phyloP scores from a whole-genome alignment of 2,888 invertebrate genomes.

The Scaptomyza cyrtandrae region DNA sequence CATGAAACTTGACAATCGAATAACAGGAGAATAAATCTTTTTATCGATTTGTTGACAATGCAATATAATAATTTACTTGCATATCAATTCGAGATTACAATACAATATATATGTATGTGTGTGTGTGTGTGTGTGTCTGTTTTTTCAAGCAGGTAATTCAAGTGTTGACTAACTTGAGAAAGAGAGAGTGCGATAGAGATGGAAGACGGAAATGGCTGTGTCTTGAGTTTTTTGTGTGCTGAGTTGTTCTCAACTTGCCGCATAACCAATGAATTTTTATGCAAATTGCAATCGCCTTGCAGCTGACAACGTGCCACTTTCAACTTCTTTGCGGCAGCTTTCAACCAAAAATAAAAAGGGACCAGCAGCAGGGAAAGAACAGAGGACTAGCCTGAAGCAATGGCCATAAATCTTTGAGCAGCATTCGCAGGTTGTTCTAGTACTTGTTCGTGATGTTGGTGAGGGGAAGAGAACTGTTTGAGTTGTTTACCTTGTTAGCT shows the following conservation, averaged over 20 bases:
- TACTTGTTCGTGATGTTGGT: background rate
- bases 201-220: constrained; percentile 1
- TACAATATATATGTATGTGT: no score
- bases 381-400: constrained; percentile 41
- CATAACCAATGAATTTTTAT: constrained; percentile 82
- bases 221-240: constrained; percentile 9
- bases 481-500: constrained; percentile 73
- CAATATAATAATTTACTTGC: constrained; percentile 13
- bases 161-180: constrained; percentile 28
- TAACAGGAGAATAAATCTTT: constrained; percentile 16
- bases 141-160: constrained; percentile 34
- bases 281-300: constrained; percentile 80
- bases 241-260: constrained; percentile 66
- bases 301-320: constrained; percentile 72
- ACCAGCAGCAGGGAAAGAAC: background rate
- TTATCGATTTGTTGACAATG: constrained; percentile 5
- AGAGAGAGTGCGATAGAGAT: background rate
- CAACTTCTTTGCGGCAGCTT: constrained; percentile 59
- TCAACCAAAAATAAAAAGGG: constrained; percentile 6
- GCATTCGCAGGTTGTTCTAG: constrained; percentile 38
- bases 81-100: constrained; percentile 9
- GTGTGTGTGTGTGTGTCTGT: constrained; percentile 1
- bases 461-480: background rate
- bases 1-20: constrained; percentile 1
- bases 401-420: constrained; percentile 74